A percentile compares a stretch with the other conserved stretches of the same genome.
phyloP scores from a whole-genome alignment of 2,113 vertebrate species.

The Passer montanus region DNA sequence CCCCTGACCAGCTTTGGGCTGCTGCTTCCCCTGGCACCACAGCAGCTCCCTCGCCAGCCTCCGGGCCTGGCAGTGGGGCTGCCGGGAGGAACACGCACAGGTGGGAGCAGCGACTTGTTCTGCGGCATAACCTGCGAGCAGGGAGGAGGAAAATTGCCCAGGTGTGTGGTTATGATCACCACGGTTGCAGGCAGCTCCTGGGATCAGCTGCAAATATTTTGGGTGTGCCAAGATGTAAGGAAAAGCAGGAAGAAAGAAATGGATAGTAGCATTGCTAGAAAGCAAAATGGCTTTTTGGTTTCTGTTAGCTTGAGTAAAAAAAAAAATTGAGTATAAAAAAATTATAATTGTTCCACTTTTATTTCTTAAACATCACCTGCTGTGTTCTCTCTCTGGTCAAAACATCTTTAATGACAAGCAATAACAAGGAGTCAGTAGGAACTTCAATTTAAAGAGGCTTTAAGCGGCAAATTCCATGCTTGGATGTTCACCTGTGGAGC shows the following conservation, averaged over 20 bases:
- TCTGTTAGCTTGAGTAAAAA: neutral
- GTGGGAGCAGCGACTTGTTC: neutral
- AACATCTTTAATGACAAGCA: neutral
- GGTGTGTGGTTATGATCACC: neutral
- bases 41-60: too few relatives aligned
- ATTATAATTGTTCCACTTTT: neutral
- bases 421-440: neutral
- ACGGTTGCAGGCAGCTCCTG: neutral
- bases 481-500: neutral
- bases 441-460: neutral
- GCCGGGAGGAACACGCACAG: rapidly evolving
- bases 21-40: neutral
- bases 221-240: neutral
- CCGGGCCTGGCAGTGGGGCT: too few relatives aligned
- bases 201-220: neutral
- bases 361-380: neutral
- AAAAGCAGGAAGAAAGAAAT: neutral
- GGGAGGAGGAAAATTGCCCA: neutral
- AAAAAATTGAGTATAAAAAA: too few relatives aligned
- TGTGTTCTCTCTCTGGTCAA: neutral
- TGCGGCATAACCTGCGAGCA: rapidly evolving
- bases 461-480: neutral
- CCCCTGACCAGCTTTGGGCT: neutral
- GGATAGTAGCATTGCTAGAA: neutral
- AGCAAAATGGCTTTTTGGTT: neutral